phyloP scores from a whole-genome alignment of 2,113 vertebrate species.

The Hydrolagus affinis region DNA sequence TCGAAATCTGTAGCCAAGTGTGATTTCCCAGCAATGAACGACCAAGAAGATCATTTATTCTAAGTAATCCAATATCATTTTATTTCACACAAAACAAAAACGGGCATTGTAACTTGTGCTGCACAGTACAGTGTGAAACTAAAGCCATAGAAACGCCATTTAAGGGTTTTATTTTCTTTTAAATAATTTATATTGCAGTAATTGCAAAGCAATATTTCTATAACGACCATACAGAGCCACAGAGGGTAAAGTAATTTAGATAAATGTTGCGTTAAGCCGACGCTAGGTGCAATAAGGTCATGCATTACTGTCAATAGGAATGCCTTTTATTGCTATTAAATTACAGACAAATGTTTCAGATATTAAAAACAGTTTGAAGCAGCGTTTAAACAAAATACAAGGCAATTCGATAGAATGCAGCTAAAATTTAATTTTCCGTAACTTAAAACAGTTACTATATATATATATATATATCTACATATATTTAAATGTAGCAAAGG shows the following conservation, averaged over 20 bases:
- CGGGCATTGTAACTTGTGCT: constrained; percentile 13
- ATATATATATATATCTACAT: too few relatives aligned
- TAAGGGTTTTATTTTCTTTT: constrained; percentile 42
- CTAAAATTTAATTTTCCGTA: constrained; percentile 16
- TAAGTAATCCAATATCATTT: neutral
- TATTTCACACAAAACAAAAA: neutral
- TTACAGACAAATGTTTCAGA: constrained; percentile 28
- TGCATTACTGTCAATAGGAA: constrained; percentile 50
- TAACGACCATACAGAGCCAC: constrained; percentile 53
- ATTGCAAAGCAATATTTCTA: constrained; percentile 46
- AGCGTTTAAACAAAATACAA: constrained; percentile 22
- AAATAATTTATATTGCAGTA: constrained; percentile 46
- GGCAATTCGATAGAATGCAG: constrained; percentile 19
- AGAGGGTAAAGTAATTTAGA: constrained; percentile 55
- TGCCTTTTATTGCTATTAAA: constrained; percentile 31
- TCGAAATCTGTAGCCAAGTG: neutral
- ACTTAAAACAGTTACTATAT: constrained; percentile 5
- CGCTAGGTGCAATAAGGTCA: constrained; percentile 45
- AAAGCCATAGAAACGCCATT: constrained; percentile 41
- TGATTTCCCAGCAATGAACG: neutral
- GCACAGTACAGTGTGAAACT: constrained; percentile 27
- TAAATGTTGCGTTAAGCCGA: constrained; percentile 51
- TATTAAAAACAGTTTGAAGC: constrained; percentile 15
- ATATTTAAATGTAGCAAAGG: neutral
- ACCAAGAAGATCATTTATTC: neutral